Conservation (phyloP, 2,797 vertebrate species). For the Scomberomorus guttatus region DNA sequence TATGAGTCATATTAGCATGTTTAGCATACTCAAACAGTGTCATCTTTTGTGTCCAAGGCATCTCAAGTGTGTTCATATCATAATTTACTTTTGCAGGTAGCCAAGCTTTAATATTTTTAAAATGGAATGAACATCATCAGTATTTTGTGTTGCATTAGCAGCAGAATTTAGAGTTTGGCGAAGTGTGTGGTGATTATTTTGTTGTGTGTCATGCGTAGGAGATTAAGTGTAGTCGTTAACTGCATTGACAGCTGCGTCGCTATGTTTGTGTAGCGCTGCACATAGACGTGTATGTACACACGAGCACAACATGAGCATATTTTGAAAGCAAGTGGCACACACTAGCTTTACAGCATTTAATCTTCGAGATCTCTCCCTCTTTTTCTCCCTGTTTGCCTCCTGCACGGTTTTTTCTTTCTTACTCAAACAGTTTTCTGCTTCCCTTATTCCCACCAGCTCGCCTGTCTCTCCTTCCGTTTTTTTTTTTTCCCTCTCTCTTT, state of each 20-base stretch:
- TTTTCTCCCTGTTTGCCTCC: constrained; percentile 28
- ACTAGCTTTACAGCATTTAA: constrained; percentile 30
- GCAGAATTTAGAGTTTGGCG: constrained; percentile 44
- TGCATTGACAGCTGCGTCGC: constrained; percentile 40
- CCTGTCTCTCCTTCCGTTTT: not conserved
- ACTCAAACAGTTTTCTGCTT: not conserved
- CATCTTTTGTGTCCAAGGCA: not conserved
- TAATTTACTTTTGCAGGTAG: no score
- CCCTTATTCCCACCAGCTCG: constrained; percentile 16
- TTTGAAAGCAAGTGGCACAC: constrained; percentile 23
- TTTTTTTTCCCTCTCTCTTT: constrained; percentile 16
- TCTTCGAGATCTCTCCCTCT: constrained; percentile 31
- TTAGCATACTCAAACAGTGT: not conserved
- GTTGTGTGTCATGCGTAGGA: constrained; percentile 42
- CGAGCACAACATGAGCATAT: constrained; percentile 7
- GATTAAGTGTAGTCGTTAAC: constrained; percentile 47
- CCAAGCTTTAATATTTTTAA: not conserved
- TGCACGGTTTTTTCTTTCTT: constrained; percentile 21
- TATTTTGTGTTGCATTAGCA: not conserved
- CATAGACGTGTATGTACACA: not conserved
- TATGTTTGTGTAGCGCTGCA: constrained; percentile 28
- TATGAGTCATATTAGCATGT: constrained; percentile 3
- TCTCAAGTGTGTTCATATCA: not conserved
- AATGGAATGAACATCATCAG: not conserved
- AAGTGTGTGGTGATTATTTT: constrained; percentile 37